Evolutionary conservation across 2,888 invertebrate genomes (phyloP), one percentile per base, ranked within the genome.

Genomic region (Nephrotoma appendiculata): DNA sequence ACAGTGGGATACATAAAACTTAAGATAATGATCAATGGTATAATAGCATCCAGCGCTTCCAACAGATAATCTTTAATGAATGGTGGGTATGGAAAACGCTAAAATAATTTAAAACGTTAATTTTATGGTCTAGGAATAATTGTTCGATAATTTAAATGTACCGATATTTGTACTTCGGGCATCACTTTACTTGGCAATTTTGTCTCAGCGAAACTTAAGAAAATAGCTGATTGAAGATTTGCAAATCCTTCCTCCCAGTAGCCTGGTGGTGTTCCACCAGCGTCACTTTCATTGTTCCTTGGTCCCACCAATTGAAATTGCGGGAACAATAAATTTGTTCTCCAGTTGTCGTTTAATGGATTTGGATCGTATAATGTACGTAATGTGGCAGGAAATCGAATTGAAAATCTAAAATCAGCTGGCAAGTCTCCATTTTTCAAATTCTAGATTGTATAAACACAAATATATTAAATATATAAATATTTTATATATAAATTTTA

Each of bases 1-100:
- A 96, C 94, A 86, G 95, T 95, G 0, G 95, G 94, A 90, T 97
- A 96, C 86, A 96, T 94, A 89, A 96, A 97, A 89, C 96, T 96
- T 15, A 97, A 92, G 91, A 97, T 92, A 42, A 98, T 92, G 85
- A 98, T 95, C 88, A 96, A 92, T 0, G 97, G 95, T 87, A 97
- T 93, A 88, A 95, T 93, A 7, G 92, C 90, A 89, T 94, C 93
- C 71, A 97, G 90, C 0, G 94, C 94, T 45, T 93, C 92, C 0
- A 96, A 90, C 41, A 96, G 93, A 0, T 93, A 90, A 90, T 97
- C 97, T 41, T 93, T 91, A 0, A 94, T 91, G 91, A 94, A 97
- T 0, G 93, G 91, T 0, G 96, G 96, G 90, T 96, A 96, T 0
- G 97, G 96, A 91, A 94, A 96, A 86, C 96, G 93, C 91, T 90